Conservation (phyloP, 1,140 invertebrate genomes). For the Ruditapes philippinarum region DNA sequence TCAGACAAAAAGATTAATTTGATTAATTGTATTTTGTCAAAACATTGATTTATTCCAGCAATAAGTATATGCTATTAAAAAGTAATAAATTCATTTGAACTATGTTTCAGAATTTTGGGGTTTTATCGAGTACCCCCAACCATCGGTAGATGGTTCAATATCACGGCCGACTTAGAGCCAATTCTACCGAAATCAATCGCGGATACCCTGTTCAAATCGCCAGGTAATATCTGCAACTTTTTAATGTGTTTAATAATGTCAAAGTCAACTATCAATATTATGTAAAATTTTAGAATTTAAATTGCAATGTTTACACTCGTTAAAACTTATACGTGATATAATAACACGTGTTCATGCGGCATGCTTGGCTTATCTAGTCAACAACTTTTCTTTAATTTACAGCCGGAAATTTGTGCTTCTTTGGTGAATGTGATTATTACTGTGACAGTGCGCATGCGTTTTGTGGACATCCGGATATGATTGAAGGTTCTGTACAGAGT, state of each 20-base stretch:
- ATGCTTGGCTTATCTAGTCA: background rate
- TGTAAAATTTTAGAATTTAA: background rate
- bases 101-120: conserved; percentile 39
- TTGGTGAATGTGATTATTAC: conserved; percentile 54
- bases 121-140: conserved; percentile 51
- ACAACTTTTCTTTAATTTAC: no score
- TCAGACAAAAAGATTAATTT: no score
- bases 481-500: conserved; percentile 42
- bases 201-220: background rate
- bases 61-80: no score
- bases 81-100: no score
- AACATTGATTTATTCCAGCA: no score
- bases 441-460: conserved; percentile 56
- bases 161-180: conserved; percentile 35
- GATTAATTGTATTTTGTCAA: no score
- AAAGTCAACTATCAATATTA: conserved; percentile 1
- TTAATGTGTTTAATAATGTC: no score
- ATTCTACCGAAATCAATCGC: background rate
- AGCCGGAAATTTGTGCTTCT: conserved; percentile 57
- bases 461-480: conserved; percentile 44
- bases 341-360: no score
- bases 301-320: no score
- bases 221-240: no score
- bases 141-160: conserved; percentile 11
- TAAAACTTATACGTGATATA: no score